A percentile compares a stretch with the other conserved stretches of the same genome.
These are phyloP conservation scores for Anser brachyrhynchus DNA, from an alignment of 2,113 vertebrate species.

Conservation along the genomic window DNA sequence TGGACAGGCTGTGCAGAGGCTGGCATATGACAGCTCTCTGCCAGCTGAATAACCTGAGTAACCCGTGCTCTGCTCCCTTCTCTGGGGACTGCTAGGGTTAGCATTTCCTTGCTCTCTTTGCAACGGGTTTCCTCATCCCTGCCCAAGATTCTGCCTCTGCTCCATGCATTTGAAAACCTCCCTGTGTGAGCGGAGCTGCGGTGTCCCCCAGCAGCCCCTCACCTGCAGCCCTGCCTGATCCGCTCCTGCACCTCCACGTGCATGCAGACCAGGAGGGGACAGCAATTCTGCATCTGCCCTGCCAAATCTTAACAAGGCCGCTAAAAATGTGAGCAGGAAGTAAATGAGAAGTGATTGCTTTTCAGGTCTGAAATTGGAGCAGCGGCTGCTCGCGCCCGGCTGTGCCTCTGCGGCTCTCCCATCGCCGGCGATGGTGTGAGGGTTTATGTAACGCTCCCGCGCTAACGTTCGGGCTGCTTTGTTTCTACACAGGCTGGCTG, in stretches of 20 bases:
- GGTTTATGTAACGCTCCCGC: background rate
- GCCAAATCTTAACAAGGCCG: background rate
- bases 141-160: background rate
- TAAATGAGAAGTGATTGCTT: background rate
- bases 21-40: background rate
- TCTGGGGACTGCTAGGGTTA: rapidly evolving
- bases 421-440: rapidly evolving
- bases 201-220: background rate
- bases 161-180: background rate
- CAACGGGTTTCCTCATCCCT: background rate
- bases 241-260: background rate
- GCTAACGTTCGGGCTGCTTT: background rate
- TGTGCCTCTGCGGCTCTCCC: background rate
- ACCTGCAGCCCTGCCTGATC: rapidly evolving
- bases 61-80: background rate
- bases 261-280: background rate
- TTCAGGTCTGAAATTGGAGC: background rate
- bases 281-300: rapidly evolving
- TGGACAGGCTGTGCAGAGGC: rapidly evolving
- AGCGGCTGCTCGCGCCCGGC: background rate
- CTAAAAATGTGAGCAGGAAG: background rate
- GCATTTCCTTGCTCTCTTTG: background rate
- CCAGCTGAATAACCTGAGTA: background rate
- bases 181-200: background rate
- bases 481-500: background rate